Evolutionary conservation across 1,140 invertebrate species (phyloP), one percentile per base, ranked within the genome.

Genomic region (Bombus turneri): DNA sequence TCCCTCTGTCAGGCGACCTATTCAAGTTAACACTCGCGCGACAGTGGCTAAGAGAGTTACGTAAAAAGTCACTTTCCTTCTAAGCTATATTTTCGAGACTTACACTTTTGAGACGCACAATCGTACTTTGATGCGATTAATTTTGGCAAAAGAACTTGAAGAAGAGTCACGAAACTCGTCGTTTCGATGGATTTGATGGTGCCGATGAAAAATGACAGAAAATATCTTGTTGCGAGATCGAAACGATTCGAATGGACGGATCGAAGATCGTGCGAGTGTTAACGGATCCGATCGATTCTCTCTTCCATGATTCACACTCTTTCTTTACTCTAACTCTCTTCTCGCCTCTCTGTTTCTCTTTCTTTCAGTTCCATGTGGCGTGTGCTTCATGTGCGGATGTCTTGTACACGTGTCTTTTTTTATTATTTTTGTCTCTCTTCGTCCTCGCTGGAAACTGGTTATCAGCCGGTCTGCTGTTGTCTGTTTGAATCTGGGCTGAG

Each of bases 311-410:
- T 34, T 85, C 69, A 75, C 53, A 25, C 25, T 57, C 39, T 72
- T 34, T 53, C 41, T 47, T 62, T 59, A 31, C 28, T 77, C 69
- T 74, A 2, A 64, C 47, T 81, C 57, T 89, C 69, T 88, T 82
- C 84, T 81, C 76, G 59, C 76, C 87, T 90, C n/a, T 87, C 79
- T 90, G 39, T 86, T 39, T 88, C 74, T 90, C 31, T 80, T 72
- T 89, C 86, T 90, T 37, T 34, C 31, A 62, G 57, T 87, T 87
- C 86, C 85, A 86, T 84, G 83, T 86, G 69, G 81, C 88, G 89
- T 90, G 89, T 90, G 88, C 89, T 90, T 90, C 89, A 90, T 90
- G 88, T 89, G 85, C 89, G 43, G 84, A 81, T 90, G 86, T 84
- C 72, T 62, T 86, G 62, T 88, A 82, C 57, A 81, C 28, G 62